Evolutionary conservation across 2,888 invertebrate genomes (phyloP), one percentile per base, ranked within the genome.

Genomic region (Drosophila pseudotalamancana): DNA sequence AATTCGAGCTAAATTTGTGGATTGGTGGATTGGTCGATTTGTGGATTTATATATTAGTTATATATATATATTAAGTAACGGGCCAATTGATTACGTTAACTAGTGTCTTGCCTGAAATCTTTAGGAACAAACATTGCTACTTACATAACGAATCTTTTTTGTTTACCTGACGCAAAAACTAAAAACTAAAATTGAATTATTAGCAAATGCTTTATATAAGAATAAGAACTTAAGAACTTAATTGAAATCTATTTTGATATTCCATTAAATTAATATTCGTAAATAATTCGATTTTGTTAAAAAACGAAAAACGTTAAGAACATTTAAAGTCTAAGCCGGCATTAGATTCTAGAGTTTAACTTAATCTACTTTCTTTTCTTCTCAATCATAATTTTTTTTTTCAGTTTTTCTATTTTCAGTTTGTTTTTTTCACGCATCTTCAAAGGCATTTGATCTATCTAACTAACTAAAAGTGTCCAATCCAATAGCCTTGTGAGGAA

Each of bases 381-480:
- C 27, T 48, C 31, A n/a, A 3, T 50, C 25, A 46, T 55, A n/a
- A n/a, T 46, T 49, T 51, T 48, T 53, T 50, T 60, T 45, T 49
- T 19, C 2, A 16, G 4, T 19, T 43, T 50, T 35, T 70, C 18
- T n/a, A n/a, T 49, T 60, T 19, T 48, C 60, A 35, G 23, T 51
- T 50, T 68, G 21, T 67, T 64, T 37, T 39, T 67, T 75, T 67
- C 72, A 70, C 82, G 86, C 88, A 83, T 87, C 83, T 81, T 86
- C 78, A 70, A 81, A 85, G 87, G 87, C 88, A 88, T 87, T 87
- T 88, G 69, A 73, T 81, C 79, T 87, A 88, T 64, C 77, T 88
- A 85, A 74, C 83, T 87, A 86, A 77, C 77, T 85, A 85, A 70
- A 66, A 72, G 75, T 57, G 51, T 77, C 73, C 87, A 86, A 83